Percentiles rank a stretch among this genome's conserved stretches.
Conservation (phyloP, 2,888 invertebrate genomes). For the Drosophila histrio region DNA sequence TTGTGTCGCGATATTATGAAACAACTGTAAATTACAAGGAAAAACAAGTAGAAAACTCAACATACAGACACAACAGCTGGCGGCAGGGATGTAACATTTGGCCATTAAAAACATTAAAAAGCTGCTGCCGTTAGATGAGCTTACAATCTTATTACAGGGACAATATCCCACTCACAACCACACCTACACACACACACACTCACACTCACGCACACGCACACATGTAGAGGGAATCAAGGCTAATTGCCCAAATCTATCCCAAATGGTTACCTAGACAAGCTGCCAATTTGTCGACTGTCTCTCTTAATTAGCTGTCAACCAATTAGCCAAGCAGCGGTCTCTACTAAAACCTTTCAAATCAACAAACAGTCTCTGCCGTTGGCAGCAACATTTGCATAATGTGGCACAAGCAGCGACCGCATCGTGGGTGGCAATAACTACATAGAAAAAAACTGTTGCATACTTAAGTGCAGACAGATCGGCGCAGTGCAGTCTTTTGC, state of each 20-base stretch:
- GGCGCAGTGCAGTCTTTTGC: constrained; percentile 61
- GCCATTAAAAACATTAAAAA: constrained; percentile 38
- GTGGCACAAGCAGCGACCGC: constrained; percentile 3
- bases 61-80: constrained; percentile 21
- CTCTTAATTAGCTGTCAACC: constrained; percentile 53
- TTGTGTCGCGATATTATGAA: constrained; percentile 34
- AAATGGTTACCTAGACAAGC: constrained; percentile 59
- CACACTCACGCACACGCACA: constrained; percentile 9
- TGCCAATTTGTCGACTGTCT: constrained; percentile 68
- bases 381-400: constrained; percentile 45
- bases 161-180: constrained; percentile 7
- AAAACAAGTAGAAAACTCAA: constrained; percentile 10
- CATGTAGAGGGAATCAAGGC: constrained; percentile 14
- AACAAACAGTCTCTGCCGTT: constrained; percentile 5
- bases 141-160: constrained; percentile 18
- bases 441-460: constrained; percentile 8
- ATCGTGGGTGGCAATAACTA: not conserved
- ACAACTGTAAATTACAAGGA: constrained; percentile 46
- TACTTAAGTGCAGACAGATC: constrained; percentile 24
- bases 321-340: constrained; percentile 52
- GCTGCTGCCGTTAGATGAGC: constrained; percentile 15
- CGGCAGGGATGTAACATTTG: constrained; percentile 13
- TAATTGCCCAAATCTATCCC: constrained; percentile 74
- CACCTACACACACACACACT: constrained; percentile 10
- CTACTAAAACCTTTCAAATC: constrained; percentile 14